phyloP scores from a whole-genome alignment of 2,797 vertebrate species.

The Etheostoma nigrum region DNA sequence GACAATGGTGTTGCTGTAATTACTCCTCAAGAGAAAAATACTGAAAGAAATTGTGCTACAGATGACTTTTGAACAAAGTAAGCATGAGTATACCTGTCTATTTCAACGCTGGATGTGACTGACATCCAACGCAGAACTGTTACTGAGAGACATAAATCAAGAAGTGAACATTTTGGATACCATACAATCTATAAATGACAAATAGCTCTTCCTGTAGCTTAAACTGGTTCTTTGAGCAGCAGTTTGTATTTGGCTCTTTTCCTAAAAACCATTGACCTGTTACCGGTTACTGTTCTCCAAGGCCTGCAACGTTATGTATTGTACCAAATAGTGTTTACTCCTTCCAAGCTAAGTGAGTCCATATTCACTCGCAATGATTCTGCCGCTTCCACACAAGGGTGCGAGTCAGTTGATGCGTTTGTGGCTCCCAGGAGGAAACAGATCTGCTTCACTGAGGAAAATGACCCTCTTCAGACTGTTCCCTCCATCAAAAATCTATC shows the following conservation, averaged over 20 bases:
- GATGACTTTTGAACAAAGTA: background rate
- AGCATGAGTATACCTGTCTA: no score
- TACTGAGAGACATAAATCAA: background rate
- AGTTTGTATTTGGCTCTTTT: background rate
- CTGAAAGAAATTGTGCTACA: background rate
- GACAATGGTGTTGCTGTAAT: background rate
- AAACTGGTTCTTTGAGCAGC: background rate
- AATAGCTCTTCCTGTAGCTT: background rate
- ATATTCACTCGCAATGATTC: background rate
- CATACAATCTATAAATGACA: background rate
- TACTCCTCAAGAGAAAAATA: no score
- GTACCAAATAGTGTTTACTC: background rate
- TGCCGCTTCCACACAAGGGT: constrained; percentile 7
- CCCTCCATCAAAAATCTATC: constrained; percentile 54
- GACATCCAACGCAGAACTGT: background rate
- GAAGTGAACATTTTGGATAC: background rate
- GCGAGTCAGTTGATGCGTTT: constrained; percentile 9
- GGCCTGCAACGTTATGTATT: background rate
- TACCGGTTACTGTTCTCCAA: background rate
- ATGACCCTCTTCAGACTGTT: constrained; percentile 40
- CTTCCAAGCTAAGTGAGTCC: background rate
- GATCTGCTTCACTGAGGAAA: constrained; percentile 35
- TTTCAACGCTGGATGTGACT: background rate
- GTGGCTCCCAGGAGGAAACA: constrained; percentile 25
- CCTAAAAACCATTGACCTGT: constrained; percentile 10